Evolutionary conservation across 2,888 invertebrate species (phyloP), one percentile per base, ranked within the genome.

Genomic region (Zygogramma bicolorata): DNA sequence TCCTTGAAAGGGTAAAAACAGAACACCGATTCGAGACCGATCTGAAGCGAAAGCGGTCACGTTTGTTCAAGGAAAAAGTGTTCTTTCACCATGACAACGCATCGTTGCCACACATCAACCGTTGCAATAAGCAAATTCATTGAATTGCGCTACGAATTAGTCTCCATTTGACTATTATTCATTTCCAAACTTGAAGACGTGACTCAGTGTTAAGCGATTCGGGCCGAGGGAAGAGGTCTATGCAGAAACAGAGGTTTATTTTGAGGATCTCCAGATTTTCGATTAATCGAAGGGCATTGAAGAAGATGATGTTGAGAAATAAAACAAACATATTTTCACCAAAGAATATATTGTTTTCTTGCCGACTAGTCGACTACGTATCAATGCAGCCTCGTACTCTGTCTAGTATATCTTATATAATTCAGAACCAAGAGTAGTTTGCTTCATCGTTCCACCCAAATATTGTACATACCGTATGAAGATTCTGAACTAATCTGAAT

Each of bases 41-140:
- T 61, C 49, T 72, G 72, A 71, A 69, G 60, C 38, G 49, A 49
- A 74, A 73, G 71, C 58, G 67, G 60, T 68, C 72, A 40, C 68
- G 72, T 70, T 70, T 76, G 61, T 34, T 38, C 46, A 70, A 72
- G 60, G 70, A 75, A 42, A 73, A 73, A 71, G 20, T 68, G 18
- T 22, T 71, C 29, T 65, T 73, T 34, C 61, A 66, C 46, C 71
- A 71, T 63, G 69, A 69, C 42, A 71, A 69, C 68, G 66, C 67
- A 71, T 53, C 53, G 25, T n/a, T n/a, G 42, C 59, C 22, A 34
- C 34, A 34, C 10, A 13, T 34, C 34, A 8, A 3, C 10, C 7
- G 2, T 27, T 2, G 25, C 58, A 6, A 58, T 58, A 5, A 5
- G 2, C 3, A 58, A 7, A 1, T 22, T 1, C 6, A n/a, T 7